Evolutionary conservation across 1,140 invertebrate species (phyloP), one percentile per base, ranked within the genome.

Genomic region (Leptonema lineaticorne): DNA sequence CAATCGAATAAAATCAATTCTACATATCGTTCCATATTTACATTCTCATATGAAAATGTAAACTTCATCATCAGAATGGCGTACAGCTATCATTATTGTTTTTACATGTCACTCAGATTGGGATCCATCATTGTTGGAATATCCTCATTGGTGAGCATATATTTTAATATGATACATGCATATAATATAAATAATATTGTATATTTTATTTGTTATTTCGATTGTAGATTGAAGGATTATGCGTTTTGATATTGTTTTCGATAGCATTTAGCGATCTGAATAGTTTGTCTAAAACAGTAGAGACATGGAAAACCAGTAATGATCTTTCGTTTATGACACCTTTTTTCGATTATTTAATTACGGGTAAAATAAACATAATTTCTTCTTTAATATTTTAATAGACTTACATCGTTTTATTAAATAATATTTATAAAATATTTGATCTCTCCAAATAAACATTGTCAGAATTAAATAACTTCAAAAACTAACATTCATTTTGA

Each of bases 41-140:
- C n/a, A n/a, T n/a, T n/a, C n/a, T n/a, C n/a, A n/a, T n/a, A n/a
- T n/a, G n/a, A n/a, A n/a, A n/a, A n/a, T n/a, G n/a, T n/a, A n/a
- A n/a, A n/a, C n/a, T n/a, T n/a, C 37, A 41, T 41, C 2, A 16
- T 9, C 37, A 53, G 29, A 60, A 73, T 73, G 71, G 62, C 68
- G 20, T 68, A 66, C 28, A 56, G 69, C 53, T 73, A 73, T 27
- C 68, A 64, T 56, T 70, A 65, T 70, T 73, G 71, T 59, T 73
- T 73, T 66, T 68, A 73, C 56, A 68, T 69, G 58, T 73, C 71
- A 8, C 46, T 73, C 4, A 27, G 71, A 26, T 66, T 73, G 26
- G 68, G 71, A 5, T 60, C 50, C 4, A 68, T 73, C 11, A 70
- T 73, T 6, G 65, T 73, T 24, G 71, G 65, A 59, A 30, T 59